These are phyloP conservation scores for Callyntrura guangdongensis DNA, from an alignment of 2,888 invertebrate genomes.

Conservation along the genomic window DNA sequence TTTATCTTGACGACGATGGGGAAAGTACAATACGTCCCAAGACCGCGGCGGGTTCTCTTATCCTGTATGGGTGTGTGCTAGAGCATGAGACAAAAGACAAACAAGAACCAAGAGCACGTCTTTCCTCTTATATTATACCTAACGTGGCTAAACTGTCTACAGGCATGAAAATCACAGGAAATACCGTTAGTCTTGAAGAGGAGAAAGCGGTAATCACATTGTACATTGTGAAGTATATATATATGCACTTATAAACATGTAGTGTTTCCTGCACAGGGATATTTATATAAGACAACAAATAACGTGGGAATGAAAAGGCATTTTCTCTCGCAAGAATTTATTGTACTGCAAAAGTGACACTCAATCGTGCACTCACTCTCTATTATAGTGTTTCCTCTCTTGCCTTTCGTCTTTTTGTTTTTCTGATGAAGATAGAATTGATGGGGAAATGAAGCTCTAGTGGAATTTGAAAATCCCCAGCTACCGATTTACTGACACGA, in stretches of 20 bases:
- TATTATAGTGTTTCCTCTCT: neutral
- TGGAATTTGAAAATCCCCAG: constrained; percentile 45
- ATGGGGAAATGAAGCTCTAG: constrained; percentile 23
- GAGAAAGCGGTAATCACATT: neutral
- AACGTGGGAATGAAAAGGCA: neutral
- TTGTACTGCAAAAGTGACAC: neutral
- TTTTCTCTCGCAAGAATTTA: constrained; percentile 32
- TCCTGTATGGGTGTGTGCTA: neutral
- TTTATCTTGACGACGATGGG: neutral
- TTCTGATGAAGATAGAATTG: constrained; percentile 7
- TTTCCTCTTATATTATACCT: neutral
- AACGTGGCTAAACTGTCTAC: neutral
- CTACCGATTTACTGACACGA: constrained; percentile 37
- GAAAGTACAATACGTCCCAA: neutral
- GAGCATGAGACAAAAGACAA: constrained; percentile 54
- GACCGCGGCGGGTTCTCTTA: neutral
- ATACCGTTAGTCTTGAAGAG: neutral
- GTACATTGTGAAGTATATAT: too few relatives aligned
- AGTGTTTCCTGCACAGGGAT: neutral
- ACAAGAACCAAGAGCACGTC: constrained; percentile 39
- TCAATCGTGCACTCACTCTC: constrained; percentile 10
- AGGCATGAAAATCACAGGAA: constrained; percentile 51
- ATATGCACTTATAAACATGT: too few relatives aligned
- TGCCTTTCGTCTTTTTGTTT: neutral
- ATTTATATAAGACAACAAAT: constrained; percentile 9